Evolutionary conservation across 2,888 invertebrate genomes (phyloP).

Genomic region (Dasysyrphus tricinctus): DNA sequence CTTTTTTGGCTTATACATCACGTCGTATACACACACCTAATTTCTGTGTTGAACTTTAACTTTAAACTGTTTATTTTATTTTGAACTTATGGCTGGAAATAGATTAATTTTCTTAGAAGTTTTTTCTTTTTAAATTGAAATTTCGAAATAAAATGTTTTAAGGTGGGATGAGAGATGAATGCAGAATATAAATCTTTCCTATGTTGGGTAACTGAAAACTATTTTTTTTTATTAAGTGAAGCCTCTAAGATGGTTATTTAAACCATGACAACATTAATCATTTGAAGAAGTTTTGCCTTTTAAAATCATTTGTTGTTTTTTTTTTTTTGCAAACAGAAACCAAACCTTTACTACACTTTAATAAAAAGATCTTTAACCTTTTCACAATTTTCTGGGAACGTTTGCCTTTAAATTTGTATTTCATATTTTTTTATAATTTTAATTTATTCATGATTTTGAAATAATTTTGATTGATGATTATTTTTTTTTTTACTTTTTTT

Average conservation of each 20-base stretch:
- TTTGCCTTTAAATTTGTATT: not conserved
- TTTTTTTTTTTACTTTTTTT: not conserved
- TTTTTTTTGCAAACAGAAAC: not conserved
- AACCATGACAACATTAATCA: slow-evolving; percentile 12
- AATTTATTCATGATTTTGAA: slow-evolving; percentile 4
- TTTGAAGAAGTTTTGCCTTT: not conserved
- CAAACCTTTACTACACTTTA: not conserved
- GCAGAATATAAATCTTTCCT: not conserved
- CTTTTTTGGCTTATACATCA: not conserved
- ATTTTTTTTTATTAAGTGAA: not conserved
- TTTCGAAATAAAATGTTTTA: not conserved
- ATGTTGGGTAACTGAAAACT: not conserved
- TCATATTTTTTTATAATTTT: slow-evolving; percentile 4
- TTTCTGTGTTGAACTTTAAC: not conserved
- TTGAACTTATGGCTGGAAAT: slow-evolving; percentile 11
- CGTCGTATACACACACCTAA: no score
- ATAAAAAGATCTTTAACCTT: slow-evolving; percentile 14
- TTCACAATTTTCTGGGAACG: not conserved
- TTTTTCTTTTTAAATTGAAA: not conserved
- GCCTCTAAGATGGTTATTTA: not conserved
- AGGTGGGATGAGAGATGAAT: not conserved
- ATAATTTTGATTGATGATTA: slow-evolving; percentile 11
- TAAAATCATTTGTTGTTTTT: not conserved
- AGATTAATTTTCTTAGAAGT: not conserved
- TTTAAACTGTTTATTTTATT: not conserved